Evolutionary conservation across 2,113 vertebrate species (phyloP).

Genomic region (Urocitellus parryii): DNA sequence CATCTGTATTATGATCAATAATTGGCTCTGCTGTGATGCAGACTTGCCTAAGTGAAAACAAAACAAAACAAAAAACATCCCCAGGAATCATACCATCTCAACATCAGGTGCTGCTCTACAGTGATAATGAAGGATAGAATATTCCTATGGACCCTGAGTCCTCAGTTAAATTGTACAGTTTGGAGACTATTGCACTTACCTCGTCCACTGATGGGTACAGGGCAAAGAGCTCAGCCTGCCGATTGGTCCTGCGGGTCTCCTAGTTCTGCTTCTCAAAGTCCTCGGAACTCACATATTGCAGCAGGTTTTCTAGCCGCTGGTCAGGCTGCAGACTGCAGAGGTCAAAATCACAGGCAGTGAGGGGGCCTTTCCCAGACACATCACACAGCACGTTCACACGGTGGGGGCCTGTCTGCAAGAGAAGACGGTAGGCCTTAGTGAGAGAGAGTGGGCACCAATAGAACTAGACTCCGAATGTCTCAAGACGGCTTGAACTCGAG

Average conservation of each 20-base stretch:
- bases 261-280: conserved; percentile 94
- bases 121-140: not conserved
- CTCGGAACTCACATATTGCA: conserved; percentile 89
- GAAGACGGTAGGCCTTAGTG: not conserved
- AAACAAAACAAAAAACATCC: not conserved
- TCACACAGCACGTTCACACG: conserved; percentile 84
- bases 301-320: conserved; percentile 90
- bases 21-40: not conserved
- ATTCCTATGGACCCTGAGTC: not conserved
- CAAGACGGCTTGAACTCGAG: not conserved
- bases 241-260: conserved; percentile 90
- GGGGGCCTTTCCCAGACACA: conserved; percentile 85
- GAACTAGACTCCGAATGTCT: not conserved
- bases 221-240: conserved; percentile 93
- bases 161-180: no score
- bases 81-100: not conserved
- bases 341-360: conserved; percentile 91
- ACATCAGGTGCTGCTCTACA: not conserved
- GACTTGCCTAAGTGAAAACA: not conserved
- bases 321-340: conserved; percentile 94
- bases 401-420: conserved; percentile 69
- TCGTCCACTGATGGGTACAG: conserved; percentile 94
- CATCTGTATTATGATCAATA: not conserved
- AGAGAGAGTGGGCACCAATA: not conserved
- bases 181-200: conserved; percentile 79